phyloP scores from a whole-genome alignment of 2,113 vertebrate species.

The Ailurus styani region DNA sequence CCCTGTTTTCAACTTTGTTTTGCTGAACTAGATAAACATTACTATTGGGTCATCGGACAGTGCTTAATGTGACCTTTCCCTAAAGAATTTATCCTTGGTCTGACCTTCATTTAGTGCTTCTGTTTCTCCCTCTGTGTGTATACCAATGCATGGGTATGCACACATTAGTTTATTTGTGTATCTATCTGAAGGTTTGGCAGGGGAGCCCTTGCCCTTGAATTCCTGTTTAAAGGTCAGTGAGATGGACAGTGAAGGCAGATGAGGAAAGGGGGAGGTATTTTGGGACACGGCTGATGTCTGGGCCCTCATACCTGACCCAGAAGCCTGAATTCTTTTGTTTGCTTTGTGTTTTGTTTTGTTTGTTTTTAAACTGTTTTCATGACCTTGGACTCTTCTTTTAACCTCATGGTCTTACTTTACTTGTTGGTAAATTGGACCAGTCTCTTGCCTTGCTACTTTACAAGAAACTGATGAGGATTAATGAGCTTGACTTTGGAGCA shows the following conservation, averaged over 20 bases:
- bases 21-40: background rate
- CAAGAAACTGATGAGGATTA: slow-evolving; percentile 64
- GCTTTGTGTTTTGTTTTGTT: background rate
- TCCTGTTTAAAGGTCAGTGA: background rate
- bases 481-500: slow-evolving; percentile 47
- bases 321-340: background rate
- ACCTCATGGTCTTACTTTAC: slow-evolving; percentile 34
- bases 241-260: background rate
- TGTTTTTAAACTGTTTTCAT: background rate
- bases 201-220: background rate
- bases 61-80: background rate
- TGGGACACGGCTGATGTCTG: accelerated
- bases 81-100: background rate
- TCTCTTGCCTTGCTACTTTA: slow-evolving; percentile 19
- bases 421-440: slow-evolving; percentile 48
- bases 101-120: background rate
- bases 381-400: slow-evolving; percentile 57
- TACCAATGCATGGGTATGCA: background rate
- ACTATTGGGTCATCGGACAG: background rate
- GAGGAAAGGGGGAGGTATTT: background rate
- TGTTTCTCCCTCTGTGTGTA: background rate
- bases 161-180: background rate
- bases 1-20: background rate
- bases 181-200: background rate
- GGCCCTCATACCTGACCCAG: background rate